Percentiles rank a stretch among this genome's conserved stretches.
Evolutionary conservation across 2,888 invertebrate genomes (phyloP).

Genomic region (Parnassius apollo): DNA sequence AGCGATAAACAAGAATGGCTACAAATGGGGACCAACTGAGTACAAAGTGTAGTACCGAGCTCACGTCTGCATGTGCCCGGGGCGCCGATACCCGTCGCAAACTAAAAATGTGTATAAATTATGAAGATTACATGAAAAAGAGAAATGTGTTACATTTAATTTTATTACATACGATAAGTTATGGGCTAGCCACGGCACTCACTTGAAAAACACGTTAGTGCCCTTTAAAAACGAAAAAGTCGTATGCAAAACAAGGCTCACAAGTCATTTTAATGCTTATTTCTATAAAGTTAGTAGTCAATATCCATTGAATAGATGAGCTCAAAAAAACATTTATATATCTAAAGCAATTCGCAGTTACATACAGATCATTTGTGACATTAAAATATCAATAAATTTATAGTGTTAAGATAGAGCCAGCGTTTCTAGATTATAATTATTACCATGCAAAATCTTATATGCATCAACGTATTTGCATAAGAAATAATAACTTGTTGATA

Average conservation of each 20-base stretch:
- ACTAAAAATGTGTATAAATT: constrained; percentile 79
- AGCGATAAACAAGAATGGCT: constrained; percentile 35
- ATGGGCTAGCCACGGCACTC: constrained; percentile 72
- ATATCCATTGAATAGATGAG: background rate
- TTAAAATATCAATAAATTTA: constrained; percentile 80
- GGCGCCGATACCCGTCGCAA: constrained; percentile 69
- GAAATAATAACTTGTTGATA: constrained; percentile 31
- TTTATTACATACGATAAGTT: constrained; percentile 80
- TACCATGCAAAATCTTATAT: constrained; percentile 53
- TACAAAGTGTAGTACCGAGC: constrained; percentile 36
- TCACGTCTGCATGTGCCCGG: constrained; percentile 46
- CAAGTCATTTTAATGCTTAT: constrained; percentile 30
- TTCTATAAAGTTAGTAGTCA: background rate
- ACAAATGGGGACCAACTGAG: constrained; percentile 33
- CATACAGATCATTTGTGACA: constrained; percentile 80
- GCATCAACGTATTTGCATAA: constrained; percentile 33
- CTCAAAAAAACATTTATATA: constrained; percentile 44
- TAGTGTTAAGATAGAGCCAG: constrained; percentile 68
- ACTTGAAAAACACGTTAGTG: constrained; percentile 70
- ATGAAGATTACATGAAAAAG: constrained; percentile 80
- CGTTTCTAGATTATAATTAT: constrained; percentile 57
- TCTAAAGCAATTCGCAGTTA: constrained; percentile 56
- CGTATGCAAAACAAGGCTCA: constrained; percentile 27
- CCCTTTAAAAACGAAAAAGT: constrained; percentile 33
- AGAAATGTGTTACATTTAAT: constrained; percentile 81